Evolutionary conservation across 1,140 invertebrate species (phyloP).

Genomic region (Zaprionus ghesquierei): DNA sequence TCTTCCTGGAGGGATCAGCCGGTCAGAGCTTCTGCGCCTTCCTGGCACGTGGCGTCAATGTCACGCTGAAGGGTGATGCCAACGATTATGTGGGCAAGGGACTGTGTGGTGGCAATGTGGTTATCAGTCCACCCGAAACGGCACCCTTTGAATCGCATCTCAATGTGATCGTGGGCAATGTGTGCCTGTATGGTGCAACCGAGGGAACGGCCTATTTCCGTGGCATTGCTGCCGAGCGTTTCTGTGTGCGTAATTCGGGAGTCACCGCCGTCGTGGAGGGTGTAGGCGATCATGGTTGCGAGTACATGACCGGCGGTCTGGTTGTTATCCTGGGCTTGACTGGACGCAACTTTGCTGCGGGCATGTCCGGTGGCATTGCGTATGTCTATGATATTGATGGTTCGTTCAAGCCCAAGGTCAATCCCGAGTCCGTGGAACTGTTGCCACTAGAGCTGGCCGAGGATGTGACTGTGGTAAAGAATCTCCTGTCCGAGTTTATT

Average conservation of each 20-base stretch:
- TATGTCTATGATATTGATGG: constrained; percentile 96
- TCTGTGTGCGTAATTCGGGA: constrained; percentile 98
- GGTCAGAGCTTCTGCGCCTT: constrained; percentile 99
- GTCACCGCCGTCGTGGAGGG: constrained; percentile 95
- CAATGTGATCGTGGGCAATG: constrained; percentile 99
- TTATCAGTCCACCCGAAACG: constrained; percentile 96
- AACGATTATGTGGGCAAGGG: constrained; percentile 99
- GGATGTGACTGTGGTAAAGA: constrained; percentile 91
- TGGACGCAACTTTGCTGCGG: constrained; percentile 98
- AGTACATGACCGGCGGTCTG: constrained; percentile 99
- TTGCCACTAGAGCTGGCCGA: constrained; percentile 90
- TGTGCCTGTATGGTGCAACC: constrained; percentile 98
- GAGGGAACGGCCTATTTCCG: constrained; percentile 96
- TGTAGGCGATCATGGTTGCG: constrained; percentile 99
- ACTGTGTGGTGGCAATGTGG: constrained; percentile 96
- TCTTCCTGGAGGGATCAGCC: constrained; percentile 95
- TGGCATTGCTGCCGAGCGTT: constrained; percentile 98
- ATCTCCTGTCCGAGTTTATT: constrained; percentile 93
- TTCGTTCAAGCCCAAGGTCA: constrained; percentile 93
- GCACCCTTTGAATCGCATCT: constrained; percentile 93
- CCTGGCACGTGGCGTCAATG: constrained; percentile 93
- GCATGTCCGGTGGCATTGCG: constrained; percentile 98
- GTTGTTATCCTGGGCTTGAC: constrained; percentile 96
- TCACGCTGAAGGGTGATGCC: constrained; percentile 97
- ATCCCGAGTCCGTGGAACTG: constrained; percentile 95